Evolutionary conservation across 1,140 invertebrate species (phyloP).

Genomic region (Metaphire vulgaris): DNA sequence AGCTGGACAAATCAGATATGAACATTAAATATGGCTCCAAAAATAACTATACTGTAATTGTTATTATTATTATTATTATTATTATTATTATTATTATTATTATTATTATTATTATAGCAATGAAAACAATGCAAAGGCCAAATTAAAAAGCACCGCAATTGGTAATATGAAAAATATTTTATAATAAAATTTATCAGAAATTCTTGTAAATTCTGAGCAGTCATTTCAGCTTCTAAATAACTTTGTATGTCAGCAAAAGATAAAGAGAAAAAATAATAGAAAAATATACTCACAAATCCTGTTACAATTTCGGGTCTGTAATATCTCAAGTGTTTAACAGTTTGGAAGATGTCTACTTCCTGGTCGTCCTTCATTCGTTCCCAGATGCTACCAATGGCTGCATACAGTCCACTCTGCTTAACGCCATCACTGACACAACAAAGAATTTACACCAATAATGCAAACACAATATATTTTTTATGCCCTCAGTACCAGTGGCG

Average conservation of each 20-base stretch:
- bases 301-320: slow-evolving; percentile 34
- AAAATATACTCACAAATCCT: slow-evolving; percentile 32
- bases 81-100: background rate
- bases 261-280: background rate
- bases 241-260: background rate
- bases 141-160: background rate
- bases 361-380: slow-evolving; percentile 35
- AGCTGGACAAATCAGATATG: no score
- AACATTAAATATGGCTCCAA: no score
- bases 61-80: no score
- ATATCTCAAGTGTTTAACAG: slow-evolving; percentile 33
- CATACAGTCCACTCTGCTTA: slow-evolving; percentile 34
- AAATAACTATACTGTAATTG: no score
- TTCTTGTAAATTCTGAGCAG: background rate
- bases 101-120: background rate
- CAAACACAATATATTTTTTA: slow-evolving; percentile 6
- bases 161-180: background rate
- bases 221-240: background rate
- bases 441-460: background rate
- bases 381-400: slow-evolving; percentile 32
- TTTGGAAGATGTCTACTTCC: slow-evolving; percentile 39
- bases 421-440: slow-evolving; percentile 35
- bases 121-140: background rate
- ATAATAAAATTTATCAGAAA: background rate
- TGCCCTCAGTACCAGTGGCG: no score